phyloP scores from a whole-genome alignment of 2,888 invertebrate genomes.

The Lasioglossum oenotherae region DNA sequence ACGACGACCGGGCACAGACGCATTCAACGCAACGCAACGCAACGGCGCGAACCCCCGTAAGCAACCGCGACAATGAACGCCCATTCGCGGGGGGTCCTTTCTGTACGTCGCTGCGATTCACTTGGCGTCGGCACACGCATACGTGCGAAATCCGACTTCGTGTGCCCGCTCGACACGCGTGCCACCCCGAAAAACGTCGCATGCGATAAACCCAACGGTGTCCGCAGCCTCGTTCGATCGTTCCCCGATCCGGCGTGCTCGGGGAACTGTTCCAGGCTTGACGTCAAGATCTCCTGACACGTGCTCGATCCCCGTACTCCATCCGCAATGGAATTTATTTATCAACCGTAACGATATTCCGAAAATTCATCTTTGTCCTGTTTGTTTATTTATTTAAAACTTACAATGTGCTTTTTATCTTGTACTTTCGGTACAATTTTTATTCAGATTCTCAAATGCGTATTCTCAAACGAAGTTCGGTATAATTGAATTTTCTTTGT shows the following conservation, averaged over 20 bases:
- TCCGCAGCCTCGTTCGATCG: constrained; percentile 19
- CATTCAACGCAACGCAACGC: constrained; percentile 61
- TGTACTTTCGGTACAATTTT: not conserved
- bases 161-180: constrained; percentile 54
- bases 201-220: constrained; percentile 38
- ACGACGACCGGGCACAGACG: constrained; percentile 43
- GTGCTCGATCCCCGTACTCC: not conserved
- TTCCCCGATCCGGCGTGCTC: not conserved
- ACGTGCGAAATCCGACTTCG: constrained; percentile 66
- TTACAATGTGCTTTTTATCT: not conserved
- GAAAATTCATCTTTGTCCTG: not conserved
- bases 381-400: too few relatives aligned
- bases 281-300: not conserved
- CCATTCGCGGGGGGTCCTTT: constrained; percentile 81
- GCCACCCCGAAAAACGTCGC: constrained; percentile 64
- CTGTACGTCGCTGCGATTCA: constrained; percentile 73
- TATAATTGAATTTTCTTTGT: too few relatives aligned
- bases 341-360: not conserved
- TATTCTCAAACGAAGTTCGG: too few relatives aligned
- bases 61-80: constrained; percentile 82
- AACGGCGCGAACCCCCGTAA: constrained; percentile 76
- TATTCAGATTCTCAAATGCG: too few relatives aligned
- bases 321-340: not conserved
- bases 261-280: not conserved
- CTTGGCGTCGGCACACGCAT: constrained; percentile 66